Conservation (phyloP, 2,888 invertebrate species). For the Thymelicus acteon region DNA sequence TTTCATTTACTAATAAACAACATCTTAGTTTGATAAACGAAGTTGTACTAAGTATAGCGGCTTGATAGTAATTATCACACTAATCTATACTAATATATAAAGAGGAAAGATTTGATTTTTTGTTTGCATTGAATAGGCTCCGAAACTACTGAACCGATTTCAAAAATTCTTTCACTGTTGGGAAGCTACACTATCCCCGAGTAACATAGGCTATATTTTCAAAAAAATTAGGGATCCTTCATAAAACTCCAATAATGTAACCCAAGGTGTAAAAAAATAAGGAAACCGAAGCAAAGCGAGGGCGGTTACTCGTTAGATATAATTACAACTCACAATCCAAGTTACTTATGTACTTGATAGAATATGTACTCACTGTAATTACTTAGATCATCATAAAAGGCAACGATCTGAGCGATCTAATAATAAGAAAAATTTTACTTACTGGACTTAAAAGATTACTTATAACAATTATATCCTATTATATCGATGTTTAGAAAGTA, state of each 20-base stretch:
- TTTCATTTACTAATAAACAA: conserved; percentile 17
- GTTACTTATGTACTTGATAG: not conserved
- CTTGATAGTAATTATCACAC: conserved; percentile 26
- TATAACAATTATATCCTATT: not conserved
- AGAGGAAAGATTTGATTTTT: no score
- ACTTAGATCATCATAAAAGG: conserved; percentile 1
- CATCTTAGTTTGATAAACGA: conserved; percentile 22
- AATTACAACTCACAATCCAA: conserved; percentile 19
- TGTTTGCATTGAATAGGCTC: no score
- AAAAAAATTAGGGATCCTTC: no score
- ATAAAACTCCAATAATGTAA: no score
- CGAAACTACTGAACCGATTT: no score
- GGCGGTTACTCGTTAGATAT: no score
- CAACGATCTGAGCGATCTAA: not conserved
- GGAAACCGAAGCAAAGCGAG: no score
- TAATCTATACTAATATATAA: no score
- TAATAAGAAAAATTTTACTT: not conserved
- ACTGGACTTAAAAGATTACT: not conserved
- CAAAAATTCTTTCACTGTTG: no score
- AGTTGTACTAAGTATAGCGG: not conserved
- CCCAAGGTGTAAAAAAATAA: no score
- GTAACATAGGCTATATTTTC: no score
- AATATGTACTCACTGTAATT: conserved; percentile 17
- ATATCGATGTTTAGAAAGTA: not conserved
- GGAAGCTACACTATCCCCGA: no score